These are phyloP conservation scores for Catocala nupta DNA, from an alignment of 2,888 invertebrate species.

Conservation along the genomic window DNA sequence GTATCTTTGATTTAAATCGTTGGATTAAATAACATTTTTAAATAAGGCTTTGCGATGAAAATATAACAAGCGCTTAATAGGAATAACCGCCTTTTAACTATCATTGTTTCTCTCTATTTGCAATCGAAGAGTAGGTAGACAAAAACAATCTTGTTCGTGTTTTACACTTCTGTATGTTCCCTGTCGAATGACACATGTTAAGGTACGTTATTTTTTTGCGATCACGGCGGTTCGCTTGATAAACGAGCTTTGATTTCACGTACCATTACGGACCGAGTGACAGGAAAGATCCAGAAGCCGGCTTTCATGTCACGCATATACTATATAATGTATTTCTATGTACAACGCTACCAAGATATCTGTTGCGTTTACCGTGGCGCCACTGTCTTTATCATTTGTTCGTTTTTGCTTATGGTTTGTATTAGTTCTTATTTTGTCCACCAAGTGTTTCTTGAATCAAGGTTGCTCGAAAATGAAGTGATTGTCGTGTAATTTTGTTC, in stretches of 20 bases:
- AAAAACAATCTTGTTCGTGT: no score
- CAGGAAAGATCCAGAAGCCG: constrained; percentile 43
- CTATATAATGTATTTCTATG: constrained; percentile 17
- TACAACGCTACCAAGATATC: neutral
- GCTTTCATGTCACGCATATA: constrained; percentile 20
- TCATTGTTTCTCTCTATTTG: no score
- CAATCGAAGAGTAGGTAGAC: no score
- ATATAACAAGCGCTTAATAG: no score
- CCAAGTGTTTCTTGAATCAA: neutral
- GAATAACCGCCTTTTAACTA: no score
- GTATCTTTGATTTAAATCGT: no score
- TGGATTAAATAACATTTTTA: no score
- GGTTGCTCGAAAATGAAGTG: constrained; percentile 16
- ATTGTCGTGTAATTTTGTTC: constrained; percentile 15
- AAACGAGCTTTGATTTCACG: constrained; percentile 56
- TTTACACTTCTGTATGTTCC: constrained; percentile 21
- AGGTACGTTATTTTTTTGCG: constrained; percentile 36
- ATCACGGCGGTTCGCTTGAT: constrained; percentile 47
- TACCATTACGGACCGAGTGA: constrained; percentile 47
- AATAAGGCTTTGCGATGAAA: no score
- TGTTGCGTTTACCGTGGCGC: neutral
- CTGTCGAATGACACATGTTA: constrained; percentile 21
- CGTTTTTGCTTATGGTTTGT: no score
- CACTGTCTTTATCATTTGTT: no score
- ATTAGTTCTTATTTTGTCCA: no score